These are phyloP conservation scores for Octodon degus DNA, from an alignment of 2,113 vertebrate species.

Conservation along the genomic window DNA sequence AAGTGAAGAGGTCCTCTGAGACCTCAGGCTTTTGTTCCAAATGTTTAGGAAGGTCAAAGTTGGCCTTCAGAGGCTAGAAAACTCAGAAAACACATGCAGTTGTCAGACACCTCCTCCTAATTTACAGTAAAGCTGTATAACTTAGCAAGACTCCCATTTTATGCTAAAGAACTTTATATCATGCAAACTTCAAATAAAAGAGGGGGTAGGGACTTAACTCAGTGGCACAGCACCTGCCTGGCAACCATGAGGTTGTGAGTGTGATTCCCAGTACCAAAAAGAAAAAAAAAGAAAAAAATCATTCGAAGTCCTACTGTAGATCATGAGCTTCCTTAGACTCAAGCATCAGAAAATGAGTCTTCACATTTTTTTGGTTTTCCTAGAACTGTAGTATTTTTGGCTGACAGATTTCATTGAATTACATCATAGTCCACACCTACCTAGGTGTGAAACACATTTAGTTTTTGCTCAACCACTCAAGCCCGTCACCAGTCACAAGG, in stretches of 20 bases:
- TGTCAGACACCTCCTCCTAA: conserved; percentile 34
- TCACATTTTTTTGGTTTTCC: neutral
- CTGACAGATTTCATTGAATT: neutral
- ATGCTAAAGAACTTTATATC: neutral
- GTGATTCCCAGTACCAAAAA: too few species aligned
- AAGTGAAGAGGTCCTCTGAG: neutral
- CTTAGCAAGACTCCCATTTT: conserved; percentile 8
- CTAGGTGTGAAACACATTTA: neutral
- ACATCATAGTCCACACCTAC: conserved; percentile 11
- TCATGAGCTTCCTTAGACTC: conserved; percentile 16
- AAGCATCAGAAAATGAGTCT: neutral
- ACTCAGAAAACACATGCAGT: conserved; percentile 33
- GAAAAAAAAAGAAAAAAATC: neutral
- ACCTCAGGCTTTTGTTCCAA: neutral
- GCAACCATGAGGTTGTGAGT: too few species aligned
- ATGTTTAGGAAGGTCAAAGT: neutral
- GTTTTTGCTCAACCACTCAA: neutral
- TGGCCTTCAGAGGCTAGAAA: conserved; percentile 42
- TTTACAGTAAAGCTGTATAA: conserved; percentile 39
- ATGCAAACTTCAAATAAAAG: conserved; percentile 39
- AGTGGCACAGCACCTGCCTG: too few species aligned
- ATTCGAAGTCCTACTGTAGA: neutral
- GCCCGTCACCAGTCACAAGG: neutral
- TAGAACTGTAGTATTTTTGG: neutral
- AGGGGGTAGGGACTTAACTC: too few species aligned